Base-by-base conservation (phyloP, 2,797 vertebrate species). In the Naso thynnoides region DNA sequence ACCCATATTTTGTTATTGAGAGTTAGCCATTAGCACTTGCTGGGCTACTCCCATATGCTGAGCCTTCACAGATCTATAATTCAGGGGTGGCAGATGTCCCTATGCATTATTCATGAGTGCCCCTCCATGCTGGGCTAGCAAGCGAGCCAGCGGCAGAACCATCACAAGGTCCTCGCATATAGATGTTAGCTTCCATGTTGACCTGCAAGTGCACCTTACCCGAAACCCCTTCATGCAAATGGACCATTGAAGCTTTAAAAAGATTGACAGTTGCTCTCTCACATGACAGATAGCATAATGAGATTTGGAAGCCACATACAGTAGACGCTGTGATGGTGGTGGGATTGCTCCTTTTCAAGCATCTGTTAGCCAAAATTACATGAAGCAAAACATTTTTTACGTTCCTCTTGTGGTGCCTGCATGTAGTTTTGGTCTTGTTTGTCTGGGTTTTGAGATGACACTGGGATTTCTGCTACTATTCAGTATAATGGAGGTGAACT, bases 51-150 rank as follows among this genome's bases (percentile, higher is more conserved):
- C 93, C 93, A 94, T 94, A 94, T 94, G 93, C 92, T 92, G 82
- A 79, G 87, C 86, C 91, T 92, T 78, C 83, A 91, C 90, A 87
- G 82, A 94, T 95, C 93, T 95, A 95, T 95, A 95, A 95, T 95
- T 95, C 92, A 95, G 88, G 74, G 90, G 91, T 91, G 94, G 93
- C 94, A 95, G 94, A 94, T 95, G 94, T 94, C 93, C 76, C 79
- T 80, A 88, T 94, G 85, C 87, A 94, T 94, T 92, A 95, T 95
- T 94, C 92, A 95, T 93, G 81, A 92, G 82, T 83, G 86, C 85
- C 80, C 83, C 86, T 90, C 88, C 83, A 85, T 82, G 89, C 90
- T 73, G 85, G 72, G 85, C 86, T 87, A 81, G 86, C 82, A 58
- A 81, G 85, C 52, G 33, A 89, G 85, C 89, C 78, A 79, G 81